These are phyloP conservation scores for Aulostomus chinensis DNA, from an alignment of 2,797 vertebrate genomes.

Conservation along the genomic window DNA sequence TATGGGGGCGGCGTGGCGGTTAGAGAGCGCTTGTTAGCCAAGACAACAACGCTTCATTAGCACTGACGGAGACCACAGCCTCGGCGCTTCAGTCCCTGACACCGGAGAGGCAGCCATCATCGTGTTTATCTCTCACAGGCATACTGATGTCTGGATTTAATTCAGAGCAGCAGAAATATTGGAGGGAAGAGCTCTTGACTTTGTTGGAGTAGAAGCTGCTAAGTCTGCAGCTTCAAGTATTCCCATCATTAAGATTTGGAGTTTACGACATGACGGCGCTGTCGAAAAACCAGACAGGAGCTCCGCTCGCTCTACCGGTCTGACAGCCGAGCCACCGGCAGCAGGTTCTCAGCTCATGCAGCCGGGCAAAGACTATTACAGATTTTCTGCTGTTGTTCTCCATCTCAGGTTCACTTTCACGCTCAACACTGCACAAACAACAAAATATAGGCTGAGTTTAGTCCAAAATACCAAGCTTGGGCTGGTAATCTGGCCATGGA, in stretches of 20 bases:
- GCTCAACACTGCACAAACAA: too few relatives aligned
- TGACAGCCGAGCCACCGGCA: conserved; percentile 18
- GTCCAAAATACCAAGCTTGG: too few relatives aligned
- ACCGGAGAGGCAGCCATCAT: conserved; percentile 19
- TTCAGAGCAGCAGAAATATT: conserved; percentile 18
- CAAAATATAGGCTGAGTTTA: too few relatives aligned
- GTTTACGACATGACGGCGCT: conserved; percentile 19
- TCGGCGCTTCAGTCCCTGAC: conserved; percentile 36
- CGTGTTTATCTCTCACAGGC: conserved; percentile 31
- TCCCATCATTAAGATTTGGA: conserved; percentile 14
- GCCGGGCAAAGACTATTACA: conserved; percentile 4
- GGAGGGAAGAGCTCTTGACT: not conserved
- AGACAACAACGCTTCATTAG: conserved; percentile 67
- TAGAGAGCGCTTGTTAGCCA: conserved; percentile 43
- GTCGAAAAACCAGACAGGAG: conserved; percentile 18
- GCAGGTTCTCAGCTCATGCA: conserved; percentile 15
- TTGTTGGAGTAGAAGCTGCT: conserved; percentile 4
- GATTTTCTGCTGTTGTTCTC: not conserved
- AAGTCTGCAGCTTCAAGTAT: conserved; percentile 14
- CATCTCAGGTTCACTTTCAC: not conserved
- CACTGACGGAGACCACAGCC: conserved; percentile 35
- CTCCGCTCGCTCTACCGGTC: conserved; percentile 2
- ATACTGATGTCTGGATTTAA: conserved; percentile 31
- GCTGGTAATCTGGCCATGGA: too few relatives aligned
- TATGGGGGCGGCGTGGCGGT: not conserved